A percentile compares a stretch with the other conserved stretches of the same genome.
Evolutionary conservation across 2,888 invertebrate species (phyloP).

Genomic region (Liodrosophila aerea): DNA sequence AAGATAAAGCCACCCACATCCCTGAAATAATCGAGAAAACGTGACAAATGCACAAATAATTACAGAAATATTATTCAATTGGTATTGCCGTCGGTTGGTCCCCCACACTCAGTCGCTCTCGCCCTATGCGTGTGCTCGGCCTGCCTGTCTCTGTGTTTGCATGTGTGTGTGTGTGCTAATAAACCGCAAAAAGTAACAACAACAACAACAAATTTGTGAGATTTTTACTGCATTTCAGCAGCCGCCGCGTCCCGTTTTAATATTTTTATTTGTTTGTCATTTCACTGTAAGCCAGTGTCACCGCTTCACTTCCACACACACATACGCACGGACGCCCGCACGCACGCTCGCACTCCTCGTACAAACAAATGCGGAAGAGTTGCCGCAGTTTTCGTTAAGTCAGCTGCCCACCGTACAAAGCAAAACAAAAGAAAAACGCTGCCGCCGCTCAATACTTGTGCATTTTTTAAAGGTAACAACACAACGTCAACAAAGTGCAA

Average conservation of each 20-base stretch:
- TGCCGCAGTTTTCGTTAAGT: slow-evolving; percentile 27
- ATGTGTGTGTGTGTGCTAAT: slow-evolving; percentile 44
- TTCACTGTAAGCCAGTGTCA: slow-evolving; percentile 27
- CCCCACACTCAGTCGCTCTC: slow-evolving; percentile 17
- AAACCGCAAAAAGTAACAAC: slow-evolving; percentile 35
- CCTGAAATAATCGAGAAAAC: slow-evolving; percentile 25
- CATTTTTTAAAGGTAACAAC: slow-evolving; percentile 59
- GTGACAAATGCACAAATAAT: slow-evolving; percentile 55
- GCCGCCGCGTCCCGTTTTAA: slow-evolving; percentile 38
- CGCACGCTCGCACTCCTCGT: slow-evolving; percentile 25
- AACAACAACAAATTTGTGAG: slow-evolving; percentile 53
- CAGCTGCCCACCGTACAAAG: slow-evolving; percentile 37
- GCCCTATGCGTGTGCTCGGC: too few relatives aligned
- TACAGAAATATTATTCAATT: slow-evolving; percentile 59
- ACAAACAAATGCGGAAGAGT: slow-evolving; percentile 64
- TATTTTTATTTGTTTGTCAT: slow-evolving; percentile 42
- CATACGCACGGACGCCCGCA: slow-evolving; percentile 16
- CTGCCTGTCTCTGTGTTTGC: slow-evolving; percentile 17
- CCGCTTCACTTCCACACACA: slow-evolving; percentile 30
- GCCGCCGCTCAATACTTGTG: slow-evolving; percentile 48
- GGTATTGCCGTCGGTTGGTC: slow-evolving; percentile 49
- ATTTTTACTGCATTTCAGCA: slow-evolving; percentile 48
- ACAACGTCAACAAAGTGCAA: slow-evolving; percentile 17
- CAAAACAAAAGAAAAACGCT: slow-evolving; percentile 27
- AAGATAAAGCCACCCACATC: slow-evolving; percentile 51